A percentile compares a stretch with the other conserved stretches of the same genome.
Conservation (phyloP, 2,113 vertebrate species). For the Poecile atricapillus region DNA sequence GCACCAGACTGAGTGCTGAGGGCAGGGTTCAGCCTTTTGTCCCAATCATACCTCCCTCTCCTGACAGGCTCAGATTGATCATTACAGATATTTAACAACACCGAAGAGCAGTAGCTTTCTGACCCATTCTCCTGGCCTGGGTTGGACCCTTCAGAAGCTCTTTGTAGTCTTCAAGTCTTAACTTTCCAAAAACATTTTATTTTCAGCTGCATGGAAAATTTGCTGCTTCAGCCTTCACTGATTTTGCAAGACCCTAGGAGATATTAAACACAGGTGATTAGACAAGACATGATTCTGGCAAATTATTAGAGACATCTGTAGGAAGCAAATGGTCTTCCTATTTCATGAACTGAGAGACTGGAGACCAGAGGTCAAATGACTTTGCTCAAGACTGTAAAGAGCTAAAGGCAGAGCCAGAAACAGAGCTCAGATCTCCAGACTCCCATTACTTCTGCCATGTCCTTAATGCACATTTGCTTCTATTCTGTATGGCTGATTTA, state of each 20-base stretch:
- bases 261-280: constrained; percentile 40
- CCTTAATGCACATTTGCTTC: background rate
- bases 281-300: constrained; percentile 21
- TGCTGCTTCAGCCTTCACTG: constrained; percentile 14
- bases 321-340: constrained; percentile 17
- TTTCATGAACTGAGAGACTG: background rate
- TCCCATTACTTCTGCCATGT: background rate
- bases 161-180: background rate
- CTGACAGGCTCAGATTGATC: background rate
- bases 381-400: background rate
- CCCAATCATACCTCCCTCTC: background rate
- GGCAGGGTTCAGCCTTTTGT: background rate
- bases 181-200: background rate
- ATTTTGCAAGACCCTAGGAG: constrained; percentile 14
- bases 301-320: constrained; percentile 27
- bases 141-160: background rate
- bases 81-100: background rate
- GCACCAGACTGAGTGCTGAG: background rate
- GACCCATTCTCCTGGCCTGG: background rate
- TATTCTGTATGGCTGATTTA: background rate
- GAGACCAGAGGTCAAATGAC: constrained; percentile 13
- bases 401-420: constrained; percentile 3
- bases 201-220: background rate
- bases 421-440: background rate
- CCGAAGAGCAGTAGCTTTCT: background rate